These are phyloP conservation scores for Myotis planiceps DNA, from an alignment of 2,797 vertebrate genomes.

Conservation along the genomic window DNA sequence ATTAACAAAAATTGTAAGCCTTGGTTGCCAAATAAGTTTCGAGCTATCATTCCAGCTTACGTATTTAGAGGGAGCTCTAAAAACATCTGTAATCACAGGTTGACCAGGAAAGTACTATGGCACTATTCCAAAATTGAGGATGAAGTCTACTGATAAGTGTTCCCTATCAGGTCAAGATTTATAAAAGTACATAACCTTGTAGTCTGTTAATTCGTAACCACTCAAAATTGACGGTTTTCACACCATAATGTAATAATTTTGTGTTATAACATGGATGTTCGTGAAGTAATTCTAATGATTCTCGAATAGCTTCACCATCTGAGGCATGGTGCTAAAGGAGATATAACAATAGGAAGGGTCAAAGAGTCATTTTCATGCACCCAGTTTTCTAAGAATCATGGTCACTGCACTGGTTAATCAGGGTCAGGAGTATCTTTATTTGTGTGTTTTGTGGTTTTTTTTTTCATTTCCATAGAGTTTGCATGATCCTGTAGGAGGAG, in stretches of 20 bases:
- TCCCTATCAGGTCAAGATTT: background rate
- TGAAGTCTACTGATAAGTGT: conserved; percentile 1
- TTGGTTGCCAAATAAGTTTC: conserved; percentile 75
- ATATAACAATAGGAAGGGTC: background rate
- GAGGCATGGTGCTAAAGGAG: background rate
- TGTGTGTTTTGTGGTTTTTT: background rate
- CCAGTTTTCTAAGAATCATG: background rate
- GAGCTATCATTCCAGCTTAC: conserved; percentile 69
- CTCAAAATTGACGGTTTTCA: background rate
- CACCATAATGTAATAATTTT: background rate
- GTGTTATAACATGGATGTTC: background rate
- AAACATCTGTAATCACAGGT: conserved; percentile 68
- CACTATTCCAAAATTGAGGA: conserved; percentile 75
- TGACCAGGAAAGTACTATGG: conserved; percentile 66
- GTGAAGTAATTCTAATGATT: background rate
- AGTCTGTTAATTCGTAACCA: background rate
- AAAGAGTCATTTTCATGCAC: background rate
- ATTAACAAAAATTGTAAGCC: conserved; percentile 67
- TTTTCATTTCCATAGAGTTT: background rate
- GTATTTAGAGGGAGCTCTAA: conserved; percentile 79
- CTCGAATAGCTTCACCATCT: background rate
- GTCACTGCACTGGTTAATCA: background rate
- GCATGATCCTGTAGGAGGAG: background rate
- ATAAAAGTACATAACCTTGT: background rate
- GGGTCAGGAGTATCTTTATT: background rate